Evolutionary conservation across 2,113 vertebrate genomes (phyloP).

Genomic region (Myrmecophaga tridactyla): DNA sequence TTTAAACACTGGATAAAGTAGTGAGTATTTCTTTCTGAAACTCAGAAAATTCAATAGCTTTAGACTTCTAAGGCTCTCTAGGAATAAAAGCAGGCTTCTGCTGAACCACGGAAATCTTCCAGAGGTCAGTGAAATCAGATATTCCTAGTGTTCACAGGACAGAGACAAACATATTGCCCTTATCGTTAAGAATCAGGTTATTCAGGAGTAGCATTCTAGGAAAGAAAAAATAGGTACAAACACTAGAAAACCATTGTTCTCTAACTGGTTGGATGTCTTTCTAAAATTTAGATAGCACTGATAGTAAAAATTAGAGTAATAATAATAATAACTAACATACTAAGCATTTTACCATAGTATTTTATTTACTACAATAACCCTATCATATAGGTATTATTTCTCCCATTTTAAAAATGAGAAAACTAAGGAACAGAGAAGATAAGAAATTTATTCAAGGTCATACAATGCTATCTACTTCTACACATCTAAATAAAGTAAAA

Average conservation of each 20-base stretch:
- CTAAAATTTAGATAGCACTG: not conserved
- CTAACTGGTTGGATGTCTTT: not conserved
- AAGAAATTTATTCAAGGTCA: not conserved
- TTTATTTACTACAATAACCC: not conserved
- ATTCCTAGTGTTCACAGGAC: not conserved
- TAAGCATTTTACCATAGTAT: not conserved
- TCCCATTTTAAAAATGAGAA: not conserved
- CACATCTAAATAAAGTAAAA: not conserved
- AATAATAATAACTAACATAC: not conserved
- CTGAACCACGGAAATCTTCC: not conserved
- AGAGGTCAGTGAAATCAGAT: not conserved
- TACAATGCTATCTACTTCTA: not conserved
- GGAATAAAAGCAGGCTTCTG: not conserved
- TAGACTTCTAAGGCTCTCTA: not conserved
- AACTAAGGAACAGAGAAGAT: not conserved
- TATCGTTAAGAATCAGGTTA: constrained; percentile 2
- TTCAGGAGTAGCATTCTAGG: not conserved
- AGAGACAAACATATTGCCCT: not conserved
- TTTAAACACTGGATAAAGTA: constrained; percentile 10
- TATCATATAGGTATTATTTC: not conserved
- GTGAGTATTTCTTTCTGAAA: not conserved
- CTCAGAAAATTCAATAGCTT: not conserved
- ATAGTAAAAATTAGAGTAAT: not conserved
- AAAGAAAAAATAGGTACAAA: constrained; percentile 25
- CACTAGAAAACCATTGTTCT: not conserved